These are phyloP conservation scores for Phenganax stokvisi DNA, from an alignment of 92 coral and sea anemone genomes.

Conservation along the genomic window DNA sequence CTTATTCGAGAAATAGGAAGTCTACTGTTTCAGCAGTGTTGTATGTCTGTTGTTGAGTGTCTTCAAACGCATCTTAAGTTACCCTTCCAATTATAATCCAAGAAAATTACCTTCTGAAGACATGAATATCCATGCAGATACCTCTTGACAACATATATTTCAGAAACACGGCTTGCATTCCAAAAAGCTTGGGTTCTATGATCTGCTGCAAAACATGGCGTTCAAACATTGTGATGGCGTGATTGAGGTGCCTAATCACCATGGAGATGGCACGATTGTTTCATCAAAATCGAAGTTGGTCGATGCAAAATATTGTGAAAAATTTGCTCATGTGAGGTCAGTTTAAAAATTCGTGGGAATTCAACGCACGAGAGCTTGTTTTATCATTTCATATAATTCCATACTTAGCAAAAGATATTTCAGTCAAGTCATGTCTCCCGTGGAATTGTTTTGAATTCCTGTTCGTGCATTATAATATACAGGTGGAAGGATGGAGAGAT, in stretches of 20 bases:
- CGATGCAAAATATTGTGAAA: conserved; percentile 96
- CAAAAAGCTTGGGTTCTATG: conserved; percentile 77
- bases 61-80: too few species aligned
- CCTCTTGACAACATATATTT: not conserved
- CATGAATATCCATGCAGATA: not conserved
- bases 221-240: conserved; percentile 99
- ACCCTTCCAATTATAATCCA: too few species aligned
- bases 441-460: too few species aligned
- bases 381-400: too few species aligned
- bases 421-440: too few species aligned
- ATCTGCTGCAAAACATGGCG: conserved; percentile 81
- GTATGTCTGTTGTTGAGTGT: too few species aligned
- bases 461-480: not conserved
- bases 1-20: too few species aligned
- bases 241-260: conserved; percentile 84
- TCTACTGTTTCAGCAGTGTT: too few species aligned
- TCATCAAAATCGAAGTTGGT: conserved; percentile 87
- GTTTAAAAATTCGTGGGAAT: too few species aligned
- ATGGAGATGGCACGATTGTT: conserved; percentile 51
- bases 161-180: conserved; percentile 83
- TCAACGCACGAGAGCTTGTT: not conserved
- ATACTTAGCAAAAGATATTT: too few species aligned
- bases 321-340: conserved; percentile 93
- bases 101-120: too few species aligned
- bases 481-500: conserved; percentile 95